Base-by-base conservation (phyloP, 2,888 invertebrate genomes). In the Hirudinaria manillensis region DNA sequence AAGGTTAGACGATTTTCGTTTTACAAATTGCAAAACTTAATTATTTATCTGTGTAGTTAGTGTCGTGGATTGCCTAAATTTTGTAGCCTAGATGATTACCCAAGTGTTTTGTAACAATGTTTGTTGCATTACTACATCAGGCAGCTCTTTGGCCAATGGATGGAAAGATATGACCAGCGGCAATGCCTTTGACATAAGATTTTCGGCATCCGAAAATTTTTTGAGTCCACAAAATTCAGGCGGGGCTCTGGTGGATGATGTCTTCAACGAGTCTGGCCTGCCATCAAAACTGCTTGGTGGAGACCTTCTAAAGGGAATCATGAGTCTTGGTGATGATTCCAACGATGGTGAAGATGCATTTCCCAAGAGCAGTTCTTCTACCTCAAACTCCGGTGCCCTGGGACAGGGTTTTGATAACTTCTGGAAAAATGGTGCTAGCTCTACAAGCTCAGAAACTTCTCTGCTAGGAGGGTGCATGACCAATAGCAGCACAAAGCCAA, bases 131-230 rank as follows among this genome's bases (percentile, higher is more conserved):
- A 16, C 45, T 16, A 45, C n/a, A n/a, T 34, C 36, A 68, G 38
- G 10, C 24, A 56, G 72, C 21, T 21, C 45, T 24, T 34, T 73
- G 61, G 34, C 73, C 19, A 73, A 73, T n/a, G 73, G 73, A 19
- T 34, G 55, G 32, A 73, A 73, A 56, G 73, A 73, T 16, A 65
- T 32, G 19, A 55, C 32, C 21, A n/a, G 55, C 34, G 36, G 65
- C 24, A 73, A 73, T 65, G 73, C 73, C 36, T 73, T 73, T 29
- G 73, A 73, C 73, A 73, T 73, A 32, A 32, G 73, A 53, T n/a
- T 73, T 27, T 32, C 55, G 21, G 13, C 36, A 4, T 4, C 32
- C 36, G 32, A 32, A n/a, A 32, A 51, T 45, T 38, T 36, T 27
- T 21, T 19, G 27, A 45, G 27, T 38, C 32, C 24, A 32, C 38